A percentile compares a stretch with the other conserved stretches of the same genome.
Evolutionary conservation across 2,797 vertebrate genomes (phyloP).

Genomic region (Pipistrellus kuhlii): DNA sequence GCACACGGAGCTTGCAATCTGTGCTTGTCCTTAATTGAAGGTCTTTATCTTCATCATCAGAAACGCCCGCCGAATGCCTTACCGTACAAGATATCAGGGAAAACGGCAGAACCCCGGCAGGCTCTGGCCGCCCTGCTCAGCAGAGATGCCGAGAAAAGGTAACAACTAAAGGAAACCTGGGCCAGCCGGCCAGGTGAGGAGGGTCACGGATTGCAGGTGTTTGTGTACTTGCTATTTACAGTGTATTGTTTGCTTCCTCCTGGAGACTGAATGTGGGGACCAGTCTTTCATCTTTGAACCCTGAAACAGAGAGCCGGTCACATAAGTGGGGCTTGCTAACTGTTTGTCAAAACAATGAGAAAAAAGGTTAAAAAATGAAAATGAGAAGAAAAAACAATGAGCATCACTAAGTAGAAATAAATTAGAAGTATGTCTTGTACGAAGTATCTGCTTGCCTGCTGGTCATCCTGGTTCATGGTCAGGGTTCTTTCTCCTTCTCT

Average conservation of each 20-base stretch:
- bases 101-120: neutral
- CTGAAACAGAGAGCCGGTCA: neutral
- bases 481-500: neutral
- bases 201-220: neutral
- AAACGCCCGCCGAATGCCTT: neutral
- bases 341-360: neutral
- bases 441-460: neutral
- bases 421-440: neutral
- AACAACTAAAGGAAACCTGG: neutral
- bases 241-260: neutral
- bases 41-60: constrained; percentile 1
- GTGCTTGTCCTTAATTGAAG: neutral
- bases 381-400: neutral
- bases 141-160: neutral
- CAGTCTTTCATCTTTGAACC: neutral
- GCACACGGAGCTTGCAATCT: constrained; percentile 1
- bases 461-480: neutral
- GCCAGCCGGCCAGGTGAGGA: neutral
- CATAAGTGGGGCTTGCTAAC: neutral
- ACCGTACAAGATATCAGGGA: neutral
- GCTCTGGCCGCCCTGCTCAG: neutral
- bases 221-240: neutral
- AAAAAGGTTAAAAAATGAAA: neutral
- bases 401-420: neutral
- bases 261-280: neutral